Conservation (phyloP, 1,140 invertebrate genomes). For the Armadillidium nasatum region DNA sequence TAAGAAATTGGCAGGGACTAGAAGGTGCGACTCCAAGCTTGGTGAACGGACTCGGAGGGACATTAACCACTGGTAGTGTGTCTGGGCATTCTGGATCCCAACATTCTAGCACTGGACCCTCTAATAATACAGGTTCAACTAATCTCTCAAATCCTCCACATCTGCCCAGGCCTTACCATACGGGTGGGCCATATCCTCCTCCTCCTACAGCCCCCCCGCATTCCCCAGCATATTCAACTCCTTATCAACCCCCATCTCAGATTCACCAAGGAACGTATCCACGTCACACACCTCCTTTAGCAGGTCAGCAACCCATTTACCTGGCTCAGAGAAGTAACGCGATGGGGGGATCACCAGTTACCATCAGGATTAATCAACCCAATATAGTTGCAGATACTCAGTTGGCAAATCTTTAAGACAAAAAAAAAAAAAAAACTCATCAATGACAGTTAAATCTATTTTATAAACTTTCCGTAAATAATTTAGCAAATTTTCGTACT, state of each 20-base stretch:
- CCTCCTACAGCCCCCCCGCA: constrained; percentile 36
- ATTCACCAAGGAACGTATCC: constrained; percentile 27
- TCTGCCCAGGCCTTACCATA: constrained; percentile 39
- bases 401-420: constrained; percentile 41
- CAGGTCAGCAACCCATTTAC: constrained; percentile 37
- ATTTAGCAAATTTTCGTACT: too few species aligned
- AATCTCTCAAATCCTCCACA: constrained; percentile 47
- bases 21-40: constrained; percentile 34
- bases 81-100: constrained; percentile 48
- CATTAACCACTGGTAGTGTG: constrained; percentile 40
- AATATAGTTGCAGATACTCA: constrained; percentile 40
- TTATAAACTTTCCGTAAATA: not conserved
- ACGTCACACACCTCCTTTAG: constrained; percentile 31
- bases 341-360: constrained; percentile 42
- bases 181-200: constrained; percentile 35
- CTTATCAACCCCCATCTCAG: constrained; percentile 31
- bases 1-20: constrained; percentile 62
- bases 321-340: constrained; percentile 42
- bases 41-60: constrained; percentile 16
- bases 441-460: not conserved
- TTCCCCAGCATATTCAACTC: constrained; percentile 43
- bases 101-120: constrained; percentile 57
- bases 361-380: constrained; percentile 38
- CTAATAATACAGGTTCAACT: constrained; percentile 57
- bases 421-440: not conserved